Evolutionary conservation across 2,797 vertebrate genomes (phyloP), one percentile per base, ranked within the genome.

Genomic region (Sternarchorhynchus goeldii): DNA sequence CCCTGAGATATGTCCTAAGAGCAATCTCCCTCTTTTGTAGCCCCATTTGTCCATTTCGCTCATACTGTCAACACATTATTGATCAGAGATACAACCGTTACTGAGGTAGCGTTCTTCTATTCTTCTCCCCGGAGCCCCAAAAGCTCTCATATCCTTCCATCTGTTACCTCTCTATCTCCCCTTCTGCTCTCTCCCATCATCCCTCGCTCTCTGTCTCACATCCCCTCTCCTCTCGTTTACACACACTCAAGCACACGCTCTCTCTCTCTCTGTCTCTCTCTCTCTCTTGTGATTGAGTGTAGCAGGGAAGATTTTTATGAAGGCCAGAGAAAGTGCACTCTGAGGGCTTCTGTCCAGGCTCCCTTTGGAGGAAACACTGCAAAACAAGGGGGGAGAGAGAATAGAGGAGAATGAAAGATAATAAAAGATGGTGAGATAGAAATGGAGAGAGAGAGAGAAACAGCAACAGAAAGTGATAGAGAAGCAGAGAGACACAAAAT

Each of bases 61-160:
- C 88, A 81, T 75, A 63, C 77, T 82, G 79, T 86, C 82, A 75
- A 77, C 88, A 83, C 84, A 59, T 87, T 89, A 92, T 91, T 86
- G 91, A 91, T 90, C 89, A 85, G 88, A 90, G 88, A 89, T 85
- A 88, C 85, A 77, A 83, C 84, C 16, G 88, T 88, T 86, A 87
- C 85, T 75, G 74, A 79, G 80, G 87, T 86, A 82, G 82, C 77
- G 76, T 36, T 85, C 71, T 63, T 75, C 64, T 80, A 75, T 83
- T 79, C 72, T 78, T 81, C 77, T 88, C 86, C 85, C 86, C 75
- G 77, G 85, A 75, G 83, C 82, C 85, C 86, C 76, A 32, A 70
- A 82, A 85, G 87, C 89, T 88, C 88, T 89, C 87, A 84, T 91
- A 89, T 83, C 80, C 89, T 83, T 90, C 91, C 90, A 91, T 92